Conservation (phyloP, 2,113 vertebrate species). For the Mus spicilegus region DNA sequence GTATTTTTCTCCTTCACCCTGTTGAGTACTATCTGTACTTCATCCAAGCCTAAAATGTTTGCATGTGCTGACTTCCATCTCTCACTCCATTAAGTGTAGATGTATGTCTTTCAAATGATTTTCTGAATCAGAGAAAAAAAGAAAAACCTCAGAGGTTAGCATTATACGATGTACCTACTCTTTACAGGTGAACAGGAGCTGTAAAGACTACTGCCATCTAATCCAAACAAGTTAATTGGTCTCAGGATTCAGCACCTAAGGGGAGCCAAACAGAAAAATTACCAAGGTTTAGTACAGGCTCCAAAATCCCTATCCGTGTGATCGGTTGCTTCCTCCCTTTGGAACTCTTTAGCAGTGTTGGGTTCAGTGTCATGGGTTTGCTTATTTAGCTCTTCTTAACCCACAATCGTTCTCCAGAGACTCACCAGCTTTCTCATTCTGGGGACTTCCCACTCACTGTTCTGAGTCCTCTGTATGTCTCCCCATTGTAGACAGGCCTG, state of each 20-base stretch:
- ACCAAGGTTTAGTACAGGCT: background rate
- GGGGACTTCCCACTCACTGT: background rate
- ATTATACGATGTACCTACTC: background rate
- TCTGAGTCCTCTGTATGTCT: background rate
- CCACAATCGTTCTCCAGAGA: too few species aligned
- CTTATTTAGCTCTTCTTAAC: background rate
- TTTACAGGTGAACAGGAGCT: background rate
- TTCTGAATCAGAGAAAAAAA: background rate
- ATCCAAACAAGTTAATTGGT: background rate
- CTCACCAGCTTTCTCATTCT: background rate
- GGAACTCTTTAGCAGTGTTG: background rate
- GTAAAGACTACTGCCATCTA: background rate
- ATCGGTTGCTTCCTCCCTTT: too few species aligned
- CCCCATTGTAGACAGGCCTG: too few species aligned
- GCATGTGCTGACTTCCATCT: background rate
- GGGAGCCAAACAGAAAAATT: background rate
- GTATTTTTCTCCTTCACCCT: background rate
- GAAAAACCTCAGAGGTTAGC: background rate
- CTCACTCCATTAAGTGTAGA: background rate
- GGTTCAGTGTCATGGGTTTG: background rate
- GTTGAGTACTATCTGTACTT: background rate
- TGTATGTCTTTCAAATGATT: background rate
- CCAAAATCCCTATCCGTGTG: fast-evolving
- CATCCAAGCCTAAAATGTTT: background rate
- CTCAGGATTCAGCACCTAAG: background rate